A percentile compares a stretch with the other conserved stretches of the same genome.
These are phyloP conservation scores for Melanophora roralis DNA, from an alignment of 2,888 invertebrate genomes.

Conservation along the genomic window DNA sequence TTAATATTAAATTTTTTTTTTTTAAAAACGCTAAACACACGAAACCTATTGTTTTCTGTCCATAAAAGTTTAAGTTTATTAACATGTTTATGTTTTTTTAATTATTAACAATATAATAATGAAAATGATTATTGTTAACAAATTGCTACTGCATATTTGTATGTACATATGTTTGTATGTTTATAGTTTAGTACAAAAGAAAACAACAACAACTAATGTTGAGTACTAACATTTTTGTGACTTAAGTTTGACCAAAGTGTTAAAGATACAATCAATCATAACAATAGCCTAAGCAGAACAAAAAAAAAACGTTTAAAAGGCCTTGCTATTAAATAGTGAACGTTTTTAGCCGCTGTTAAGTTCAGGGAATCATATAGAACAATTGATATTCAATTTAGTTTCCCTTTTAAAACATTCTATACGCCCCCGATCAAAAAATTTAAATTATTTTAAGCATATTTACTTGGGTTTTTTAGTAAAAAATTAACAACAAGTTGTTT, in stretches of 20 bases:
- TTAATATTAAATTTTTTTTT: not conserved
- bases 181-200: not conserved
- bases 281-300: not conserved
- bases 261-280: not conserved
- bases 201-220: not conserved
- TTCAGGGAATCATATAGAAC: not conserved
- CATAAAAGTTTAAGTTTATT: constrained; percentile 30
- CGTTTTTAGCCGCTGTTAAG: not conserved
- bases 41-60: not conserved
- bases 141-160: not conserved
- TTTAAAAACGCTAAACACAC: not conserved
- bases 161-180: not conserved
- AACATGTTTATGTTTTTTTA: constrained; percentile 29
- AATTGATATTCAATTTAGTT: too few relatives aligned
- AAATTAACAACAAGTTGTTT: too few relatives aligned
- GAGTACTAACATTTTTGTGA: not conserved
- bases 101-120: not conserved
- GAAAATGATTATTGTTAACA: not conserved
- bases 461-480: too few relatives aligned
- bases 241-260: not conserved
- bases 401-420: too few relatives aligned
- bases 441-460: too few relatives aligned
- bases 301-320: not conserved
- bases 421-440: too few relatives aligned
- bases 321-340: not conserved